Evolutionary conservation across 2,797 vertebrate species (phyloP).

Genomic region (Pitangus sulphuratus): DNA sequence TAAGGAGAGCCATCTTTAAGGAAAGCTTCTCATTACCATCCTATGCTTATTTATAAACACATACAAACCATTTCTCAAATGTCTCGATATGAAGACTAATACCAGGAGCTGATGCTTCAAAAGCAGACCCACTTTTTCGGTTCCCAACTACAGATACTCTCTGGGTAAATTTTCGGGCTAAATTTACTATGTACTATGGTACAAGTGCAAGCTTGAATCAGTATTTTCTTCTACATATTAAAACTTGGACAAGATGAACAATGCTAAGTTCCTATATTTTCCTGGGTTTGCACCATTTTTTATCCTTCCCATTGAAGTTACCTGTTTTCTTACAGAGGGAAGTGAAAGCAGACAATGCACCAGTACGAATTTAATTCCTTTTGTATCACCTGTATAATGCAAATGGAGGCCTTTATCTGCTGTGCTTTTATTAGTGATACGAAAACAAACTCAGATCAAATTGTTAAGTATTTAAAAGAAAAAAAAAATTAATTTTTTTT

Average conservation of each 20-base stretch:
- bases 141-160: background rate
- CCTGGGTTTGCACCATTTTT: background rate
- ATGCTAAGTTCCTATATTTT: background rate
- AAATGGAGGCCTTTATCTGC: background rate
- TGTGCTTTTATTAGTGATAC: background rate
- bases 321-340: background rate
- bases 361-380: background rate
- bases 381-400: fast-evolving
- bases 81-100: background rate
- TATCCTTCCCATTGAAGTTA: background rate
- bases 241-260: background rate
- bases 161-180: background rate
- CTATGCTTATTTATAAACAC: background rate
- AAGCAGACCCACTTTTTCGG: background rate
- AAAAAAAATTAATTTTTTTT: background rate
- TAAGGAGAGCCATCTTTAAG: background rate
- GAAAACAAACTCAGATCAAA: background rate
- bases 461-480: background rate
- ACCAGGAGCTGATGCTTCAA: background rate
- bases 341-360: background rate
- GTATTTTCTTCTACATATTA: background rate
- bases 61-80: background rate
- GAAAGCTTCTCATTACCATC: background rate
- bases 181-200: no score
- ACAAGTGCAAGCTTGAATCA: background rate